Conservation (phyloP, 2,113 vertebrate species). For the Nothobranchius kuhntae region DNA sequence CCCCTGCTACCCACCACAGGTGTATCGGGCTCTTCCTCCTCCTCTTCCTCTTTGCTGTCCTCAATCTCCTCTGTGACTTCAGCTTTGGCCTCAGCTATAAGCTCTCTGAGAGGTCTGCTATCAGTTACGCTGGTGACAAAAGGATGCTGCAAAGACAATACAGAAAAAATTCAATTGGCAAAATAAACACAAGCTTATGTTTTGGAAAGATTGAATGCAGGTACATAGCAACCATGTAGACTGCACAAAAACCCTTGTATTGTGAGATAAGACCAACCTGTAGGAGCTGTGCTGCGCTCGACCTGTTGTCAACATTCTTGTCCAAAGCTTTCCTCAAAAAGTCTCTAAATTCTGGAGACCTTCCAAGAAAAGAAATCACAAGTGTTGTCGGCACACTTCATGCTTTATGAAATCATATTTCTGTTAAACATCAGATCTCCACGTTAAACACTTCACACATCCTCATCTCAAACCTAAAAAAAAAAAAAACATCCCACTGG, state of each 20-base stretch:
- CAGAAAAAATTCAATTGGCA: not conserved
- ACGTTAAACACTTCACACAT: slow-evolving; percentile 28
- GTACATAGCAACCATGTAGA: not conserved
- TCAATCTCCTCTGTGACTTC: slow-evolving; percentile 97
- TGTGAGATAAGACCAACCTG: slow-evolving; percentile 78
- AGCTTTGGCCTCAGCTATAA: slow-evolving; percentile 97
- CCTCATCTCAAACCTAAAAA: slow-evolving; percentile 22
- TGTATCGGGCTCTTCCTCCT: slow-evolving; percentile 92
- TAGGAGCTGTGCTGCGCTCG: slow-evolving; percentile 85
- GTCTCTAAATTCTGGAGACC: slow-evolving; percentile 95
- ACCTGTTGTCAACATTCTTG: slow-evolving; percentile 96
- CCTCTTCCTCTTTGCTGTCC: slow-evolving; percentile 96
- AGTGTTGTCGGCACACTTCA: not conserved
- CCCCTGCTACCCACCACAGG: slow-evolving; percentile 79
- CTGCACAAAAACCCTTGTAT: not conserved
- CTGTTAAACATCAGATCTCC: slow-evolving; percentile 1
- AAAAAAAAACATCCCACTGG: slow-evolving; percentile 26
- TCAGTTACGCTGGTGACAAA: slow-evolving; percentile 88
- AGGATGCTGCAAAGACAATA: slow-evolving; percentile 83
- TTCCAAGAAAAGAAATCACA: slow-evolving; percentile 55
- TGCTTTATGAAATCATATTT: too few species aligned
- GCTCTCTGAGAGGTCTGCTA: slow-evolving; percentile 90
- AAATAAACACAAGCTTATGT: not conserved
- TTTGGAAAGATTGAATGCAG: not conserved
- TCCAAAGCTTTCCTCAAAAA: slow-evolving; percentile 94